Evolutionary conservation across 1,140 invertebrate genomes (phyloP).

Genomic region (Latrodectus geometricus): DNA sequence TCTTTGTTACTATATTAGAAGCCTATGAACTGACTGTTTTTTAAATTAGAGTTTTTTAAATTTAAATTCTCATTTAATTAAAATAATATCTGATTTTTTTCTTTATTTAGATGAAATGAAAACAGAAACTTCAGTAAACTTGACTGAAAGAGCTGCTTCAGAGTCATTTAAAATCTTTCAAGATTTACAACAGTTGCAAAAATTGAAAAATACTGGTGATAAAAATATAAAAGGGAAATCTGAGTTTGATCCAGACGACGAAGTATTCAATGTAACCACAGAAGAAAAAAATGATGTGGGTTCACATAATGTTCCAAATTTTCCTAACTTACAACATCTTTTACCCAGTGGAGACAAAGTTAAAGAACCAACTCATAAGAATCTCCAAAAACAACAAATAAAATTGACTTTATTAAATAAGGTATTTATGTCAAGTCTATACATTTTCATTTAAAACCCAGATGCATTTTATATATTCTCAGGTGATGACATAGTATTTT

Average conservation of each 20-base stretch:
- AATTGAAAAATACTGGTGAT: background rate
- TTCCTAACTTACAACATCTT: background rate
- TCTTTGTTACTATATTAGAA: too few species aligned
- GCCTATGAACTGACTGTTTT: too few species aligned
- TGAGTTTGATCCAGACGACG: background rate
- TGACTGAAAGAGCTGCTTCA: too few species aligned
- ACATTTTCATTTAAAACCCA: too few species aligned
- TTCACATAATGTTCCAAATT: background rate
- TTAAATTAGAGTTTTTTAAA: too few species aligned
- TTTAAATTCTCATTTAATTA: too few species aligned
- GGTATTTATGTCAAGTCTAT: background rate
- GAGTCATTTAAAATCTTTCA: background rate
- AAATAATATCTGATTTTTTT: background rate
- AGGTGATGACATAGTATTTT: too few species aligned
- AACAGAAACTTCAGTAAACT: background rate
- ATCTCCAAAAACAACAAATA: background rate
- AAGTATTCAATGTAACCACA: background rate
- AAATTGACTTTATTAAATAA: background rate
- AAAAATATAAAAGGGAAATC: background rate
- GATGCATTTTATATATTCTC: too few species aligned
- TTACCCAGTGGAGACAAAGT: background rate
- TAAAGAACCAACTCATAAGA: background rate
- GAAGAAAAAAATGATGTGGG: background rate
- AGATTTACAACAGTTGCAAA: background rate
- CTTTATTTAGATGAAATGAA: background rate